Evolutionary conservation across 2,888 invertebrate species (phyloP).

Genomic region (Drosophila flavopinicola): DNA sequence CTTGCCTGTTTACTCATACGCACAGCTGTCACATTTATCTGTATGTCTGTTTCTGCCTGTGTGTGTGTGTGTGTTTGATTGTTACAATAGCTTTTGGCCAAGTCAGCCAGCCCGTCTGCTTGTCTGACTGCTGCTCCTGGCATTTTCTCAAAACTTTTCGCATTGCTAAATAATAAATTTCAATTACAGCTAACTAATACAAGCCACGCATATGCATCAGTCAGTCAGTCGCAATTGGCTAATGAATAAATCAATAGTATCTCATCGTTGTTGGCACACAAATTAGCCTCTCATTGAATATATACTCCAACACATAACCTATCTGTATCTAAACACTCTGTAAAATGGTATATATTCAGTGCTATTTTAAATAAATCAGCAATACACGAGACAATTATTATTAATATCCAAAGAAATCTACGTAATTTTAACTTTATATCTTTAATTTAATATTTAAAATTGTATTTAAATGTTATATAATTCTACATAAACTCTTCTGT

Average conservation of each 20-base stretch:
- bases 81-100: constrained; percentile 21
- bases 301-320: too few relatives aligned
- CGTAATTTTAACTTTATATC: too few relatives aligned
- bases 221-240: constrained; percentile 34
- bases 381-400: too few relatives aligned
- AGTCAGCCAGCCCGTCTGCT: constrained; percentile 13
- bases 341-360: too few relatives aligned
- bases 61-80: constrained; percentile 4
- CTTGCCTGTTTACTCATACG: constrained; percentile 21
- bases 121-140: constrained; percentile 17
- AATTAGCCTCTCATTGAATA: too few relatives aligned
- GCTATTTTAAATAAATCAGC: too few relatives aligned
- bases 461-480: too few relatives aligned
- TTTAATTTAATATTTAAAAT: too few relatives aligned
- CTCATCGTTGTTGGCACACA: too few relatives aligned
- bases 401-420: too few relatives aligned
- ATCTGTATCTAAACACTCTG: too few relatives aligned
- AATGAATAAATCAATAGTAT: constrained; percentile 62
- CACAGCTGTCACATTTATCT: constrained; percentile 29
- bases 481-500: too few relatives aligned
- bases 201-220: constrained; percentile 27
- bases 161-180: constrained; percentile 66
- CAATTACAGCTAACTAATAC: constrained; percentile 54
- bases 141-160: constrained; percentile 40
- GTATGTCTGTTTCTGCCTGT: not conserved